Percentiles rank a stretch among this genome's conserved stretches.
These are phyloP conservation scores for Drosophila sp. DNA, from an alignment of 1,140 invertebrate genomes.

Conservation along the genomic window DNA sequence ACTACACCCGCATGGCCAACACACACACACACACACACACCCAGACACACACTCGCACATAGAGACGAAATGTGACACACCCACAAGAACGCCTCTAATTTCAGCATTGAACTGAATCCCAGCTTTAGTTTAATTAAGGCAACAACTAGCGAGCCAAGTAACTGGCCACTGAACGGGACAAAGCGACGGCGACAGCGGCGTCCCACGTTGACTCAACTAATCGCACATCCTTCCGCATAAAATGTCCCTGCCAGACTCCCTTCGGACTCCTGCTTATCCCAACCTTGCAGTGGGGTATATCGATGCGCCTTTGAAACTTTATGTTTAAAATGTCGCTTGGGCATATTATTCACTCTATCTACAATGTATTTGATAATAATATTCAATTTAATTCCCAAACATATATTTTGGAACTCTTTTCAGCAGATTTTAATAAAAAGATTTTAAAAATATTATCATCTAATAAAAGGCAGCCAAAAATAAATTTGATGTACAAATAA, in stretches of 20 bases:
- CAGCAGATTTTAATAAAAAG: too few species aligned
- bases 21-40: conserved; percentile 28
- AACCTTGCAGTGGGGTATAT: conserved; percentile 23
- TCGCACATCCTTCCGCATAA: conserved; percentile 81
- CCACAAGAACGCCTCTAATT: conserved; percentile 74
- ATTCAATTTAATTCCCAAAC: too few species aligned
- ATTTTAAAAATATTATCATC: too few species aligned
- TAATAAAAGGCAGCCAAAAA: too few species aligned
- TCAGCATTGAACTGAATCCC: conserved; percentile 78
- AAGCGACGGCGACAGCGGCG: conserved; percentile 26
- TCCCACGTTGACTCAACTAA: conserved; percentile 77
- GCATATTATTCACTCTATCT: too few species aligned
- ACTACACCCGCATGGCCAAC: conserved; percentile 46
- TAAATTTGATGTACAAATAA: too few species aligned
- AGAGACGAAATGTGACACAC: conserved; percentile 37
- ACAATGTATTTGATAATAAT: too few species aligned
- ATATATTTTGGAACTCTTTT: too few species aligned
- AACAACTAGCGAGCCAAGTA: conserved; percentile 78
- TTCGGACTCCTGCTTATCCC: not conserved
- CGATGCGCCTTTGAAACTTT: not conserved
- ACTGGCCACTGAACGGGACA: conserved; percentile 61
- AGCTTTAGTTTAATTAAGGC: conserved; percentile 83
- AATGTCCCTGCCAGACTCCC: conserved; percentile 45
- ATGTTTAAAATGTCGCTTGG: too few species aligned
- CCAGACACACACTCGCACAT: conserved; percentile 31